Base-by-base conservation (phyloP, 2,113 vertebrate genomes). In the Tauraco erythrolophus region DNA sequence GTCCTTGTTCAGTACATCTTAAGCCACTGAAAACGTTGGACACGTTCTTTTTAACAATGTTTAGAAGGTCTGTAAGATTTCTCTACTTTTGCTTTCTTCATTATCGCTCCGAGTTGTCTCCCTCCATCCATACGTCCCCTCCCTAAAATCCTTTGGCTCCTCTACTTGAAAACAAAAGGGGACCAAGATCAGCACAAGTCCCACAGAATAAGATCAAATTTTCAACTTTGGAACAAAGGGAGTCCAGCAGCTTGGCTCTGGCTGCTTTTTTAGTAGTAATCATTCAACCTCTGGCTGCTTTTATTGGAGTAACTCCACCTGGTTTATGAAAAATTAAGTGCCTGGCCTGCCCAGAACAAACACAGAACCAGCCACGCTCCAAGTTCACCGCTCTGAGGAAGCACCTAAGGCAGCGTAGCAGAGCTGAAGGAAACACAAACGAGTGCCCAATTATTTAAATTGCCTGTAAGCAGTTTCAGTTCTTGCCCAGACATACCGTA, bases 401-500 rank as follows among this genome's bases (percentile, higher is more conserved):
- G 86, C 2, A 48, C 57, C 71, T 4, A 10, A 30, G 89, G 85
- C 70, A 86, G 6, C 5, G 2, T 3, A 81, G 75, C 58, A 11
- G 53, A 62, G 71, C 69, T 23, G 46, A 74, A 79, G 81, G 69
- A 58, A 81, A 91, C 37, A 43, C 83, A 75, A 60, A 69, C 4
- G 14, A 65, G 45, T 80, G 78, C 68, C 91, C 78, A 21, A 80
- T 65, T 84, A 84, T 87, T 93, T 79, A 74, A 84, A 87, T 83
- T 37, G 58, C 30, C 76, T 68, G 62, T 65, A 51, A 84, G 61
- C 17, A 71, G 87, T 93, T 91, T 93, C 94, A 69, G 77, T 90
- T 80, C 91, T 84, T 88, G 94, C 50, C 83, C 83, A 93, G 91
- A 95, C 87, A 60, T 60, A 91, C 88, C 62, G 83, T 84, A 93